Conservation (phyloP, 2,888 invertebrate species). For the Phengaris arion region DNA sequence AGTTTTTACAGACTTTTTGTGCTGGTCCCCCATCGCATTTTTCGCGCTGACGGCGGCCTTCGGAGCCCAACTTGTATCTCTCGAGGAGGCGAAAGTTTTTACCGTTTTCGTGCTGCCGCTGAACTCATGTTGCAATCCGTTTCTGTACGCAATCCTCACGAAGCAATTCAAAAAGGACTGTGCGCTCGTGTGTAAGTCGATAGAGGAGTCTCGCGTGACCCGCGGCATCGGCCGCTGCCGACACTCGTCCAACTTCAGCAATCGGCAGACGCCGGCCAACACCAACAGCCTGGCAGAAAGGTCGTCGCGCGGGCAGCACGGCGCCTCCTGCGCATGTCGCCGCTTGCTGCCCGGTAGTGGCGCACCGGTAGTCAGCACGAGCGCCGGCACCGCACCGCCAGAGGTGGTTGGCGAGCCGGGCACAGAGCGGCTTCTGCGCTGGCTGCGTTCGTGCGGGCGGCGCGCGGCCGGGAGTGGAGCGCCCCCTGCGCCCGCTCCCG, state of each 20-base stretch:
- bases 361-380: constrained; percentile 82
- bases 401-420: constrained; percentile 62
- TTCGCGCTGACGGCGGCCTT: constrained; percentile 96
- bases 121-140: constrained; percentile 98
- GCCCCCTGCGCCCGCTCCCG: constrained; percentile 48
- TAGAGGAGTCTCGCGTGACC: constrained; percentile 95
- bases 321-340: constrained; percentile 76
- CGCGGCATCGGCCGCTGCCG: constrained; percentile 91
- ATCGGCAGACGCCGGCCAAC: constrained; percentile 91
- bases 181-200: constrained; percentile 95
- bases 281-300: constrained; percentile 91
- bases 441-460: constrained; percentile 69
- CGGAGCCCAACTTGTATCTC: constrained; percentile 92
- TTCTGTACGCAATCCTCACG: constrained; percentile 97
- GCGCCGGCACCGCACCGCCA: constrained; percentile 73
- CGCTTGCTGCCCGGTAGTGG: constrained; percentile 87
- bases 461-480: constrained; percentile 49
- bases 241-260: constrained; percentile 92
- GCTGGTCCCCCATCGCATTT: constrained; percentile 99
- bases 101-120: constrained; percentile 97
- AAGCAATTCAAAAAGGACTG: constrained; percentile 99
- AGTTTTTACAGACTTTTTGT: constrained; percentile 97
- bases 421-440: constrained; percentile 56
- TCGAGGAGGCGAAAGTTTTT: constrained; percentile 97
- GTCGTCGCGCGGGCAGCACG: constrained; percentile 86